Percentiles rank a stretch among this genome's conserved stretches.
These are phyloP conservation scores for Phrynocephalus guinanensis DNA, from an alignment of 2,797 vertebrate species.

Conservation along the genomic window DNA sequence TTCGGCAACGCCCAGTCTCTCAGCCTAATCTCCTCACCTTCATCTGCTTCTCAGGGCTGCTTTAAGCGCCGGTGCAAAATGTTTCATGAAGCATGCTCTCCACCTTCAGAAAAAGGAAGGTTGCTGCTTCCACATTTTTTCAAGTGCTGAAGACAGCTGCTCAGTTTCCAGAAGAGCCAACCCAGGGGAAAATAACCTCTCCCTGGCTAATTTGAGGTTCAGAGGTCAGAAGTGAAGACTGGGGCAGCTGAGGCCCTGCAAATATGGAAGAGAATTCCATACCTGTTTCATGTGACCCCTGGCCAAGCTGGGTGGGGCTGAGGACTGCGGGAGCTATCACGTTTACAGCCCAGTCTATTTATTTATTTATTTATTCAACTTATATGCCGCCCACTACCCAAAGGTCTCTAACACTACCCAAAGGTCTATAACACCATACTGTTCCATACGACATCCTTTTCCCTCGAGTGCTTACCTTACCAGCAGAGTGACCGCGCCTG, in stretches of 20 bases:
- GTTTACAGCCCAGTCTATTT: too few relatives aligned
- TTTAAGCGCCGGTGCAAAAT: not conserved
- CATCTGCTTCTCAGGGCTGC: not conserved
- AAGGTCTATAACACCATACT: not conserved
- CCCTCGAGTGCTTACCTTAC: conserved; percentile 84
- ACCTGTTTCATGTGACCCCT: not conserved
- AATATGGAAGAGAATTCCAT: not conserved
- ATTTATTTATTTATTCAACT: too few relatives aligned
- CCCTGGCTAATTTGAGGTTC: too few relatives aligned
- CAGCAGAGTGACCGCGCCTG: conserved; percentile 93
- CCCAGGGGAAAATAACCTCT: not conserved
- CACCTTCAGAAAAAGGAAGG: not conserved
- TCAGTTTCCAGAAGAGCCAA: not conserved
- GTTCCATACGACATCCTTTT: not conserved
- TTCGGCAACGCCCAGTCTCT: too few relatives aligned
- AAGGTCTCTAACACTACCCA: too few relatives aligned
- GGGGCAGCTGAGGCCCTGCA: not conserved
- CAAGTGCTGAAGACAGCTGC: not conserved
- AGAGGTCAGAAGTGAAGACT: not conserved
- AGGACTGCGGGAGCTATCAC: not conserved
- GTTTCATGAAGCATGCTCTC: not conserved
- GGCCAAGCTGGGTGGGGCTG: not conserved
- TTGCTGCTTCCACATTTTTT: not conserved
- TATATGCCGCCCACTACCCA: too few relatives aligned
- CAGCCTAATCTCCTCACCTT: not conserved